Conservation (phyloP, 2,888 invertebrate genomes). For the Petrolisthes manimaculis region DNA sequence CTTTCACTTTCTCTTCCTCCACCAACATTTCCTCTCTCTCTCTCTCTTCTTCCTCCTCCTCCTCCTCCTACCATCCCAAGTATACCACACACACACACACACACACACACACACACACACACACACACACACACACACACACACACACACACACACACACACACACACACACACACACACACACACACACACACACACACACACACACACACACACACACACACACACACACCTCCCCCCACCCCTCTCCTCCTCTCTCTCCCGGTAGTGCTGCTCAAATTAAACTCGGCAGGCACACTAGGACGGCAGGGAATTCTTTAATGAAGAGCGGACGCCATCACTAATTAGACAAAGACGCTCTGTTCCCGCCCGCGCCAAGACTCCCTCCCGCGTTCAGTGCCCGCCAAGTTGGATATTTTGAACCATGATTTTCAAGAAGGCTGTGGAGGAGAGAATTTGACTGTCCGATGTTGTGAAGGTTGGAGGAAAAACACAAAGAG, state of each 20-base stretch:
- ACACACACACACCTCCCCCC: background rate
- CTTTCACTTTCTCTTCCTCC: background rate
- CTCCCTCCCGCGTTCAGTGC: slow-evolving; percentile 14
- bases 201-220: no score
- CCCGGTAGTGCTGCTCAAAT: slow-evolving; percentile 21
- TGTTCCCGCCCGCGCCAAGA: slow-evolving; percentile 21
- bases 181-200: no score
- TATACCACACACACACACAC: slow-evolving; percentile 17
- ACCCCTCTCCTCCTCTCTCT: background rate
- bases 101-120: background rate
- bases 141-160: no score
- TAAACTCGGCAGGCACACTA: slow-evolving; percentile 36
- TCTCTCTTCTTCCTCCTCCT: background rate
- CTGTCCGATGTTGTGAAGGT: no score
- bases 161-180: no score
- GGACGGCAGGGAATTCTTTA: slow-evolving; percentile 59
- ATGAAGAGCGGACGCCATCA: slow-evolving; percentile 61
- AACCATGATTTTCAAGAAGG: slow-evolving; percentile 26
- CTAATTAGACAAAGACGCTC: slow-evolving; percentile 63
- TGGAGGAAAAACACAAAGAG: background rate
- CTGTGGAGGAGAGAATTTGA: background rate
- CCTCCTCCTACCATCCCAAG: background rate
- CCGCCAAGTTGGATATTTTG: slow-evolving; percentile 53
- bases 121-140: background rate
- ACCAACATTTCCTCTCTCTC: background rate